A percentile compares a stretch with the other conserved stretches of the same genome.
Conservation (phyloP, 2,113 vertebrate genomes). For the Erythrocercus mccallii region DNA sequence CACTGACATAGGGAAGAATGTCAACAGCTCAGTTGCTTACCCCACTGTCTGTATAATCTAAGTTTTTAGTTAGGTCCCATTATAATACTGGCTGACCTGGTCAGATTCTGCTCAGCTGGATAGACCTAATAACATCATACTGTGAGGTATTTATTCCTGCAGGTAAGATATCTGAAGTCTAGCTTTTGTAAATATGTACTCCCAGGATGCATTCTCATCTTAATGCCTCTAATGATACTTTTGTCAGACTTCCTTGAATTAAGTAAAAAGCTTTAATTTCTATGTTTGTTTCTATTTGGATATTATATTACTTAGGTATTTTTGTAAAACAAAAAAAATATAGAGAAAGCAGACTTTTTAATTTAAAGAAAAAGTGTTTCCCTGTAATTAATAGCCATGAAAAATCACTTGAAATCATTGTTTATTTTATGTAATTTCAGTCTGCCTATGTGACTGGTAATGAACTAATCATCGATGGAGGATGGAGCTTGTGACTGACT, state of each 20-base stretch:
- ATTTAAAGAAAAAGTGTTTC: not conserved
- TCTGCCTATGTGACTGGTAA: constrained; percentile 90
- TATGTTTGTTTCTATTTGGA: not conserved
- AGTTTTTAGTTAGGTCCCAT: not conserved
- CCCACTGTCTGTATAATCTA: not conserved
- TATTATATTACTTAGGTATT: not conserved
- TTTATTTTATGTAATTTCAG: constrained; percentile 67
- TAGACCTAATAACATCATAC: not conserved
- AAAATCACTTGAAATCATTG: not conserved
- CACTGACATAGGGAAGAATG: not conserved
- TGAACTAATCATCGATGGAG: constrained; percentile 90
- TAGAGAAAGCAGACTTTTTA: not conserved
- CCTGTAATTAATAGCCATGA: not conserved
- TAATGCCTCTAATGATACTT: not conserved
- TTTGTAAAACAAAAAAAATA: not conserved
- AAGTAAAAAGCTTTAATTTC: not conserved
- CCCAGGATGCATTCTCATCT: not conserved
- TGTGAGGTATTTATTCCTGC: not conserved
- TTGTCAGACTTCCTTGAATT: not conserved
- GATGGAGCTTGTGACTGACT: constrained; percentile 86
- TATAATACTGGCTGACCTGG: not conserved
- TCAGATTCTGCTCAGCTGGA: not conserved
- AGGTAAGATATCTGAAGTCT: not conserved
- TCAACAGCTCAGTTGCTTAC: not conserved
- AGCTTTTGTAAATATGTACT: not conserved